These are phyloP conservation scores for Egretta garzetta DNA, from an alignment of 2,113 vertebrate genomes.

Conservation along the genomic window DNA sequence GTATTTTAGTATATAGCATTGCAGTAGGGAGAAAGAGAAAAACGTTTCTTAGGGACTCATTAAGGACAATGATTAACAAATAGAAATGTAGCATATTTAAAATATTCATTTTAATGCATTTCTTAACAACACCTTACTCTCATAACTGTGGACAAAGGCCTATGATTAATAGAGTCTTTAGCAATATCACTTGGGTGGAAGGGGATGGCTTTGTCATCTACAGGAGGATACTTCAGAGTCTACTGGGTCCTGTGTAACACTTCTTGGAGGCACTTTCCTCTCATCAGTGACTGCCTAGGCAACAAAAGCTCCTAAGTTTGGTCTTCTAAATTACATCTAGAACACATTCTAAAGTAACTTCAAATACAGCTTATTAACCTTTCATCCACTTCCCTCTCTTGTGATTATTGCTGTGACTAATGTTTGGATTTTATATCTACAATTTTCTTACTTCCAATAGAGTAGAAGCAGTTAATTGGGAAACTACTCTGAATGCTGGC, in stretches of 20 bases:
- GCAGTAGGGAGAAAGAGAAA: background rate
- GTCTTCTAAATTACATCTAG: background rate
- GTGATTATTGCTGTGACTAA: background rate
- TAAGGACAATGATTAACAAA: background rate
- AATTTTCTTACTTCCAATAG: background rate
- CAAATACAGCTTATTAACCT: slow-evolving; percentile 3
- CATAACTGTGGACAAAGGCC: background rate
- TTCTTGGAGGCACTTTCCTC: background rate
- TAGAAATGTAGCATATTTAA: background rate
- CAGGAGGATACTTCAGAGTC: background rate
- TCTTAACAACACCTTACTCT: background rate
- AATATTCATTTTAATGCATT: background rate
- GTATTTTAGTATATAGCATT: background rate
- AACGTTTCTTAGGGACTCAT: background rate
- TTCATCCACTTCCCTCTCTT: background rate
- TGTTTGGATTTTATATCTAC: background rate
- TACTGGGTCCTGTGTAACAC: background rate
- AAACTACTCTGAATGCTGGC: background rate
- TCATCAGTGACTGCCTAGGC: background rate
- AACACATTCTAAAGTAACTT: background rate
- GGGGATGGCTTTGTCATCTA: background rate
- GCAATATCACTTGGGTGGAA: background rate
- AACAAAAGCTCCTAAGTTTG: background rate
- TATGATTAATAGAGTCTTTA: background rate
- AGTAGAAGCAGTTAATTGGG: background rate